Base-by-base conservation (phyloP, 1,140 invertebrate species). In the Helicoverpa armigera region DNA sequence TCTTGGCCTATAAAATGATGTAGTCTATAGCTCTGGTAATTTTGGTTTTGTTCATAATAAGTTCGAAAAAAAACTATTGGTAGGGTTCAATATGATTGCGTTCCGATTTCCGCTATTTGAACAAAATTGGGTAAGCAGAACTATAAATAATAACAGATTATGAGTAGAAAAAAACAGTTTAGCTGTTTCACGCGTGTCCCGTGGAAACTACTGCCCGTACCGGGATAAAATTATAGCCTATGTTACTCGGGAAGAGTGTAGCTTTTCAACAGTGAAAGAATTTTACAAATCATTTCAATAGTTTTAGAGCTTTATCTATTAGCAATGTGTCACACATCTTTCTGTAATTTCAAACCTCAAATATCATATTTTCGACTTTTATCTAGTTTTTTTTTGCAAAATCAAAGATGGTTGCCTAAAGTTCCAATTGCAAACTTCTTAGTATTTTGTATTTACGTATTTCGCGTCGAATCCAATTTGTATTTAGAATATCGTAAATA, bases 71-170 rank as follows among this genome's bases (percentile, higher is more conserved):
- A 48, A 67, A 50, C 48, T 16, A 9, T 48, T 10, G 3, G 23
- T 58, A 51, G 13, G 18, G 53, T 61, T 61, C 35, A 35, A 76
- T 63, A 65, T 76, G 74, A 76, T 16, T 7, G 56, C 56, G n/a
- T 75, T 43, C n/a, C 43, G 16, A 29, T 75, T 61, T 75, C 73
- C 73, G 73, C 73, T 75, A 75, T 75, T 75, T 61, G 29, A 58
- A 23, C 56, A 60, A 60, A 75, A 60, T 75, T 75, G 73, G 73
- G 54, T 50, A 69, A 16, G 65, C n/a, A 67, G 43, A 14, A 65
- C 35, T 65, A n/a, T 43, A 3, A 65, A n/a, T 65, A 35, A 35
- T 12, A 13, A 61, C 9, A 23, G 23, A 23, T 23, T 23, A 23
- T 23, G 23, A 23, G 23, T 23, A 23, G 23, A 23, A 23, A 23